Evolutionary conservation across 2,797 vertebrate genomes (phyloP).

Genomic region (Eulemur rubriventer): DNA sequence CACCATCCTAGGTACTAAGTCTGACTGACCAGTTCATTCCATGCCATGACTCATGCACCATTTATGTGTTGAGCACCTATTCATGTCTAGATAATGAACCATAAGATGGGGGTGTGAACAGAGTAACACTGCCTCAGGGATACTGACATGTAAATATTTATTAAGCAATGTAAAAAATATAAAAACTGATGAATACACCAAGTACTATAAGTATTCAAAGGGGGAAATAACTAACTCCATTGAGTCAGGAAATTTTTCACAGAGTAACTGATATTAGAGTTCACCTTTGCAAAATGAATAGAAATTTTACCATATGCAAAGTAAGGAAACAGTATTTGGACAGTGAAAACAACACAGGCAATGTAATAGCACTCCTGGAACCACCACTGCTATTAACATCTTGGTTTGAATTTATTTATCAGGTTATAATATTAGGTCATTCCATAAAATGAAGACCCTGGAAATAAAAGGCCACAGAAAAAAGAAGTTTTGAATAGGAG

Average conservation of each 20-base stretch:
- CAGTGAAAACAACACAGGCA: neutral
- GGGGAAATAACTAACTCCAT: neutral
- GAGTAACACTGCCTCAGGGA: neutral
- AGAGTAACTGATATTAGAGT: neutral
- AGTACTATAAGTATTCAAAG: neutral
- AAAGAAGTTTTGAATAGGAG: neutral
- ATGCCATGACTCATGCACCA: neutral
- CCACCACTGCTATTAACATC: neutral
- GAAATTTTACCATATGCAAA: neutral
- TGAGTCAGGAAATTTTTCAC: neutral
- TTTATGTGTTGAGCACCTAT: neutral
- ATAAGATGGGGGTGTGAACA: neutral
- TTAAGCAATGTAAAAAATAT: conserved; percentile 5
- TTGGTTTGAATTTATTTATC: neutral
- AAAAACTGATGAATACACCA: neutral
- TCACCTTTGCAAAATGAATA: neutral
- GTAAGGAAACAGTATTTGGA: neutral
- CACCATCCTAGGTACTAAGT: neutral
- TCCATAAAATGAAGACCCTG: neutral
- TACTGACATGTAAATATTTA: neutral
- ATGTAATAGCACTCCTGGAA: neutral
- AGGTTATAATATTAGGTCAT: neutral
- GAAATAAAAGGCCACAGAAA: neutral
- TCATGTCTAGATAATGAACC: conserved; percentile 8
- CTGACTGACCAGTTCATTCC: neutral